phyloP scores from a whole-genome alignment of 2,888 invertebrate genomes.

The Cantharis nigra region DNA sequence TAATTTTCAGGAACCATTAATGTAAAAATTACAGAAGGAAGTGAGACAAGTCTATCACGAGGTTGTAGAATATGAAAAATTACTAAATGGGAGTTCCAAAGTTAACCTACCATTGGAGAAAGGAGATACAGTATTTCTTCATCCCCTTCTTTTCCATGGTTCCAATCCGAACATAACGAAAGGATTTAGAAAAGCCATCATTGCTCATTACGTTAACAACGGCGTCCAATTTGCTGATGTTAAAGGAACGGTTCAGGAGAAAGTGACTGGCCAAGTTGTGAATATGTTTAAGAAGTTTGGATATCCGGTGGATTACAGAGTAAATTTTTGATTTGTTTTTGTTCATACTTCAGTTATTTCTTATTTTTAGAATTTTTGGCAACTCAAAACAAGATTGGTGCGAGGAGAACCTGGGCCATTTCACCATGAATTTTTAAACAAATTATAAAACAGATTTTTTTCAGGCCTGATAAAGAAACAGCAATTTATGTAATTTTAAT shows the following conservation, averaged over 20 bases:
- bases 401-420: constrained; percentile 46
- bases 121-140: constrained; percentile 87
- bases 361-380: not conserved
- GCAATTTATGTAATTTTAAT: too few species aligned
- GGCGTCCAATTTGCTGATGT: constrained; percentile 73
- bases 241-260: constrained; percentile 67
- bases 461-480: too few species aligned
- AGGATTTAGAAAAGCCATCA: constrained; percentile 76
- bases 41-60: constrained; percentile 76
- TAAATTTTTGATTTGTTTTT: constrained; percentile 42
- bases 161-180: constrained; percentile 77
- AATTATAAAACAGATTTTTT: not conserved
- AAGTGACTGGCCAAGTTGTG: constrained; percentile 64
- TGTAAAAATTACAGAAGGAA: constrained; percentile 39
- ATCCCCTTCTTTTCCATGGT: constrained; percentile 82
- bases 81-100: constrained; percentile 51
- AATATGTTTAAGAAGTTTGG: constrained; percentile 53
- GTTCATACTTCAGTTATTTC: not conserved
- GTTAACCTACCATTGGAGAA: constrained; percentile 75
- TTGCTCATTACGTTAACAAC: constrained; percentile 79
- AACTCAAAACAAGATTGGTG: constrained; percentile 39
- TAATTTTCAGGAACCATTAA: not conserved
- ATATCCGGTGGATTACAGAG: constrained; percentile 46
- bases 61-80: constrained; percentile 51
- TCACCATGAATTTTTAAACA: constrained; percentile 34